Base-by-base conservation (phyloP, 2,888 invertebrate genomes). In the Rhodophaea formosa region DNA sequence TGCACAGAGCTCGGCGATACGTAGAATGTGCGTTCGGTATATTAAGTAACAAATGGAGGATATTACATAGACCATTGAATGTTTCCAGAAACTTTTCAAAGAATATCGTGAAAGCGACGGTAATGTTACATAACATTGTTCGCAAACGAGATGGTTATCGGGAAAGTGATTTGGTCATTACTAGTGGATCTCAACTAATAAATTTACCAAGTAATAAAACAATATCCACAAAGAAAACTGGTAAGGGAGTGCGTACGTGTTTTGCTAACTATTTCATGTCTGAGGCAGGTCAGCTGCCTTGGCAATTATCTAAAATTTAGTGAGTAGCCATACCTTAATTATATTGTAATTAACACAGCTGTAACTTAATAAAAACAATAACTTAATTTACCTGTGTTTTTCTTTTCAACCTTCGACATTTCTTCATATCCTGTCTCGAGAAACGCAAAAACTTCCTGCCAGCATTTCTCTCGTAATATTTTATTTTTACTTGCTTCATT, bases 401-500 rank as follows among this genome's bases (percentile, higher is more conserved):
- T 39, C 56, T 42, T 56, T 56, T 30, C 30, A 30, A 30, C 30
- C 30, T 30, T 30, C 7, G 30, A 30, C 30, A 43, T 43, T 15
- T 15, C 15, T n/a, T 14, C 43, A 15, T 14, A 43, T 15, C n/a
- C 43, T 15, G n/a, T 30, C 30, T 30, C 30, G 30, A 30, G 30
- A 30, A 30, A 30, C 46, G 32, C 53, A 58, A 58, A 58, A 53
- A 58, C 53, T 47, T 58, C 53, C 47, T 53, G 47, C 53, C 58
- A 58, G 53, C 47, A 47, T 53, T 53, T 53, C 53, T 58, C 53
- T 58, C 47, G 53, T 47, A 58, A 53, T n/a, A 53, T 53, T 58
- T 58, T 58, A 58, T 58, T 53, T 58, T 58, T 58, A 53, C 47
- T 53, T 53, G 47, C 58, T 53, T 58, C 58, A 53, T 58, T 30